Evolutionary conservation across 2,113 vertebrate species (phyloP).

Genomic region (Hyaena hyaena): DNA sequence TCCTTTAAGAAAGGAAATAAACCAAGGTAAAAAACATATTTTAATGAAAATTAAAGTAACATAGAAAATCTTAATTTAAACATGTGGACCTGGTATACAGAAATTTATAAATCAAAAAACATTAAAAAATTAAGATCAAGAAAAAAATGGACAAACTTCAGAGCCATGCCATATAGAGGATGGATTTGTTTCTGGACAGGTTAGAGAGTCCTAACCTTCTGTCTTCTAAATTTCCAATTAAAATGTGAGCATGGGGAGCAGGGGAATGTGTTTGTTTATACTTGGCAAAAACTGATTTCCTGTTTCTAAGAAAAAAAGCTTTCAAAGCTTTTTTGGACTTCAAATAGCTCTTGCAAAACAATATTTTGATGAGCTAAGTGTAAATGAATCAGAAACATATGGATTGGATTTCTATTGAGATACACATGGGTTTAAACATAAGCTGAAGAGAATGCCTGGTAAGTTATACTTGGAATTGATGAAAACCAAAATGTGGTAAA

Average conservation of each 20-base stretch:
- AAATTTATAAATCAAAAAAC: background rate
- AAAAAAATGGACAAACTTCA: background rate
- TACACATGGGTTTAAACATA: conserved; percentile 76
- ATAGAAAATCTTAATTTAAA: conserved; percentile 14
- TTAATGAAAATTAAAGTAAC: conserved; percentile 34
- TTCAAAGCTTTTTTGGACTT: conserved; percentile 83
- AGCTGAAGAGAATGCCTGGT: conserved; percentile 67
- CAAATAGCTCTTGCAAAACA: conserved; percentile 84
- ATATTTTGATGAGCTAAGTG: conserved; percentile 85
- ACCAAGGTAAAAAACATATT: background rate
- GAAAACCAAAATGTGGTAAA: conserved; percentile 63
- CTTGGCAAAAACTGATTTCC: conserved; percentile 80
- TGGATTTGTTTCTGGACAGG: conserved; percentile 60
- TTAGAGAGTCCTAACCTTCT: conserved; percentile 76
- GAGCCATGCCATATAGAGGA: background rate
- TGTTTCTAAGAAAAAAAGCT: conserved; percentile 83
- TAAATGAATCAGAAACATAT: conserved; percentile 84
- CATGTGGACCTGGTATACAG: background rate
- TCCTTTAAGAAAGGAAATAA: background rate
- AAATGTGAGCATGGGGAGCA: conserved; percentile 71
- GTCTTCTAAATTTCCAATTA: conserved; percentile 79
- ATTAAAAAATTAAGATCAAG: conserved; percentile 17
- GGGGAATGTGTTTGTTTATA: conserved; percentile 81
- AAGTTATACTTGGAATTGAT: conserved; percentile 76
- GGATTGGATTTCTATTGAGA: conserved; percentile 79